These are phyloP conservation scores for Incurvaria masculella DNA, from an alignment of 2,888 invertebrate genomes.

Conservation along the genomic window DNA sequence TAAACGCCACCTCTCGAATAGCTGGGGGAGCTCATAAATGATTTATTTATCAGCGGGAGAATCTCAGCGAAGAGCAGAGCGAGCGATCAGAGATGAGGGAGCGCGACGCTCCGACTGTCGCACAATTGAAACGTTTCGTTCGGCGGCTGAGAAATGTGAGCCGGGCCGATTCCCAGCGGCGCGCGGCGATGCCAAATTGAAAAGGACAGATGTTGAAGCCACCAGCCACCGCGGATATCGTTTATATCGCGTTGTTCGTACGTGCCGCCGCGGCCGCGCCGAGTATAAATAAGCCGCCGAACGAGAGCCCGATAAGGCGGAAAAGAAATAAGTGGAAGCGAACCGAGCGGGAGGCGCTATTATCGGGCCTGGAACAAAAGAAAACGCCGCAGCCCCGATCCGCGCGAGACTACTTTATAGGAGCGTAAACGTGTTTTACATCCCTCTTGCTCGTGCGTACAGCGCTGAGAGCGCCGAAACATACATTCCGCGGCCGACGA, in stretches of 20 bases:
- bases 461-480: slow-evolving; percentile 52
- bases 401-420: slow-evolving; percentile 58
- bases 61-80: no score
- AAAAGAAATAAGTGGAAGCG: slow-evolving; percentile 54
- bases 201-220: slow-evolving; percentile 28
- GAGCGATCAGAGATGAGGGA: neutral
- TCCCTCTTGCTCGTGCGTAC: slow-evolving; percentile 57
- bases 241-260: slow-evolving; percentile 35
- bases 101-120: neutral
- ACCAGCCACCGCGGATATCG: slow-evolving; percentile 31
- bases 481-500: slow-evolving; percentile 58
- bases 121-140: neutral
- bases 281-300: slow-evolving; percentile 50
- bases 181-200: slow-evolving; percentile 3
- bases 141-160: neutral
- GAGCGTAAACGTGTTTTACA: slow-evolving; percentile 59
- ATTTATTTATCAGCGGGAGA: neutral
- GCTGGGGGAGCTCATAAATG: neutral
- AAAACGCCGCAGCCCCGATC: slow-evolving; percentile 51
- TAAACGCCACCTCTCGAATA: neutral
- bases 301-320: slow-evolving; percentile 52
- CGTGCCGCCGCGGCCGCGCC: slow-evolving; percentile 34
- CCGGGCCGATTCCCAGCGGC: neutral
- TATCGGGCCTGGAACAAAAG: slow-evolving; percentile 56
- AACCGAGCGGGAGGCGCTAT: slow-evolving; percentile 55